Evolutionary conservation across 2,797 vertebrate species (phyloP), one percentile per base, ranked within the genome.

Genomic region (Melanotaenia trifasciata): DNA sequence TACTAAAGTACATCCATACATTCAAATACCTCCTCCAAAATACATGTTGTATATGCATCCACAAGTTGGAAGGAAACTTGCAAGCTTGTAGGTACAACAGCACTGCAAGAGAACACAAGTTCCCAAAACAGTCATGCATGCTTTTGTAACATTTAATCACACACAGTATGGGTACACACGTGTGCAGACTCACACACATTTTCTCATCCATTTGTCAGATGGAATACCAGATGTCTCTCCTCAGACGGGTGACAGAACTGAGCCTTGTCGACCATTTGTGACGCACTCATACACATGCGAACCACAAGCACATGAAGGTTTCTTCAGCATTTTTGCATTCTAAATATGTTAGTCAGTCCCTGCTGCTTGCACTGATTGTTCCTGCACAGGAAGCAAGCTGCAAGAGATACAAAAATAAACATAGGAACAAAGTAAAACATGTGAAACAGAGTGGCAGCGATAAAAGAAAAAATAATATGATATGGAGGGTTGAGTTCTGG

Each of bases 171-270:
- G 26, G 36, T 12, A 38, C 18, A 58, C 22, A 36, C 3, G 24
- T 30, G 38, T 35, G 51, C 47, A 56, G 36, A 64, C 35, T 50
- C 28, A 58, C 54, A 73, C 63, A 59, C 32, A 65, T 20, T 71
- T 38, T 61, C 43, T 62, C 47, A 28, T 64, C 64, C 64, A 57
- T 58, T 65, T 70, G 82, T 91, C 91, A 90, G 79, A 92, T 90
- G 89, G 89, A 76, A 73, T 67, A 89, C 71, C 88, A 91, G 85
- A 90, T 89, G 82, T 83, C 82, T 86, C 66, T 63, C 79, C 50
- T 63, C 73, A 85, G 84, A 84, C 53, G 20, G 69, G 73, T 86
- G 85, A 85, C 78, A 82, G 78, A 67, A 51, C 33, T 64, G 58
- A 72, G 20, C 72, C 33, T 81, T 82, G 74, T 79, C 87, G 82